These are phyloP conservation scores for Nyctibius bracteatus DNA, from an alignment of 2,113 vertebrate species.

Conservation along the genomic window DNA sequence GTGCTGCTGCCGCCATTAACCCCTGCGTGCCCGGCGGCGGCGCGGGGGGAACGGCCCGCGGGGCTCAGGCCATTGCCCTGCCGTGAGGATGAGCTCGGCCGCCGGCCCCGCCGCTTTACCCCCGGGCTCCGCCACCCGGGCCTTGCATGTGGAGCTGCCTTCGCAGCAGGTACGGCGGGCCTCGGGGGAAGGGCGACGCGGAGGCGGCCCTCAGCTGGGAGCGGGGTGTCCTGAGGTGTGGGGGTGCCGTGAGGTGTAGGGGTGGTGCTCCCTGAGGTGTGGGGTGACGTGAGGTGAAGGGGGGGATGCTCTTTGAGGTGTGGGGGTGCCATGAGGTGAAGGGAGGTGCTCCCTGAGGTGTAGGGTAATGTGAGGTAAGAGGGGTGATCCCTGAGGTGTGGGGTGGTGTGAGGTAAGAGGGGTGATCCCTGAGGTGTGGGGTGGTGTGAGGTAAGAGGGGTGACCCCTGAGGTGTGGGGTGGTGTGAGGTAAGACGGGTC, in stretches of 20 bases:
- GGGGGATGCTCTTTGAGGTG: neutral
- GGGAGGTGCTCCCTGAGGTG: no score
- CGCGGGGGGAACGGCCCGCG: neutral
- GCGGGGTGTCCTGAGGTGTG: no score
- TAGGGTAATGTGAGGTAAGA: neutral
- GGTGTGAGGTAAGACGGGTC: no score
- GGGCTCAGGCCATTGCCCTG: constrained; percentile 45
- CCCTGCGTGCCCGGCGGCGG: neutral
- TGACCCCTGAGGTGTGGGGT: no score
- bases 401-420: neutral
- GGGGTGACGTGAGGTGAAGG: neutral
- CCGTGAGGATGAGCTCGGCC: constrained; percentile 82
- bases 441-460: neutral
- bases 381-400: neutral
- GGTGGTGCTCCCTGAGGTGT: neutral
- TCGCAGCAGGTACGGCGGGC: constrained; percentile 88
- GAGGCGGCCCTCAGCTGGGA: neutral
- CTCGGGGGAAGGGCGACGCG: neutral
- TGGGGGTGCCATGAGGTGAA: neutral
- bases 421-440: fast-evolving
- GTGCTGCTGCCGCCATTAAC: constrained; percentile 22
- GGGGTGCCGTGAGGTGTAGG: neutral
- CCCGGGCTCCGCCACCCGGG: constrained; percentile 77
- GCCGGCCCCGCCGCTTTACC: constrained; percentile 75
- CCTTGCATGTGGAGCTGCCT: constrained; percentile 90